Conservation (phyloP, 2,797 vertebrate genomes). For the Parauchenoglanis ngamensis region DNA sequence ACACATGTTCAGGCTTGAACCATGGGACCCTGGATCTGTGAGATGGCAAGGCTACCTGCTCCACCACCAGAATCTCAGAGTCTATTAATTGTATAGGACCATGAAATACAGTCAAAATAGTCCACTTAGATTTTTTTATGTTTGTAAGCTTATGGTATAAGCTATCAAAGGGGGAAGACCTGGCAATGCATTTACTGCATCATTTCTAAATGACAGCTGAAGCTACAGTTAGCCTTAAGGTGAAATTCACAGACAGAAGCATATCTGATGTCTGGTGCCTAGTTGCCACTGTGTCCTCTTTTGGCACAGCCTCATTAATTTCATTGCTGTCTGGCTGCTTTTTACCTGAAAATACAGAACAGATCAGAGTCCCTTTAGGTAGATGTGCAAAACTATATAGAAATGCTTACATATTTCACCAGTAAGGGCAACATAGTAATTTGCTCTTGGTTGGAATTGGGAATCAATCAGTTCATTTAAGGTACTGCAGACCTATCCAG, state of each 20-base stretch:
- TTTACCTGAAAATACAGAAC: slow-evolving; percentile 35
- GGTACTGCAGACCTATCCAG: slow-evolving; percentile 14
- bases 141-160: slow-evolving; percentile 2
- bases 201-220: slow-evolving; percentile 40
- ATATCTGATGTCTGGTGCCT: background rate
- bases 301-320: slow-evolving; percentile 28
- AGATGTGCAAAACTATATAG: background rate
- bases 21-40: background rate
- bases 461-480: slow-evolving; percentile 45
- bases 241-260: slow-evolving; percentile 3
- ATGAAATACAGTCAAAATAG: slow-evolving; percentile 14
- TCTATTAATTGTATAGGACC: slow-evolving; percentile 5
- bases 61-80: background rate
- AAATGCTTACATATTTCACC: background rate
- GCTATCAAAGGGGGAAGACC: slow-evolving; percentile 13
- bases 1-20: too few relatives aligned
- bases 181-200: background rate
- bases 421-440: slow-evolving; percentile 9
- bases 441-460: slow-evolving; percentile 29
- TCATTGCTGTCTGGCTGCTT: slow-evolving; percentile 43
- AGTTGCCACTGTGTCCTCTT: background rate
- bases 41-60: background rate
- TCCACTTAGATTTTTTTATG: slow-evolving; percentile 30
- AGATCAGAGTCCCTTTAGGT: slow-evolving; percentile 21
- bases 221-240: slow-evolving; percentile 46